A percentile compares a stretch with the other conserved stretches of the same genome.
These are phyloP conservation scores for Perdita meconis DNA, from an alignment of 2,888 invertebrate species.

Conservation along the genomic window DNA sequence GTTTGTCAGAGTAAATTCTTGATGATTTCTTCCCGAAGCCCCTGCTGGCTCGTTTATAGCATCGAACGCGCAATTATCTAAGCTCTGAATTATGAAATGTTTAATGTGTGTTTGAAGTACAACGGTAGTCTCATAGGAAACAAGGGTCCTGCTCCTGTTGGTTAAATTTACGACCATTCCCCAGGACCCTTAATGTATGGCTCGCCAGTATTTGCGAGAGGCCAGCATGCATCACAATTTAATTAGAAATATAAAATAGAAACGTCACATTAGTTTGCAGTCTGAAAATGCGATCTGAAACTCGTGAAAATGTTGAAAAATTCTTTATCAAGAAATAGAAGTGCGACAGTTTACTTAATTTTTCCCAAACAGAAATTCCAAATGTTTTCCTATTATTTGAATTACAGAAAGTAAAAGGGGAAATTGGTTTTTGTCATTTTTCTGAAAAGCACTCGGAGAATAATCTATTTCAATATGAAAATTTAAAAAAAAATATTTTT, in stretches of 20 bases:
- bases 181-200: constrained; percentile 31
- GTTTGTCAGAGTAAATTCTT: no score
- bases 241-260: constrained; percentile 22
- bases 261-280: background rate
- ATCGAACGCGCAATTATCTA: constrained; percentile 29
- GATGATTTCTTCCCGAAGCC: background rate
- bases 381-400: no score
- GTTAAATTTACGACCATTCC: constrained; percentile 33
- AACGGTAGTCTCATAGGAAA: constrained; percentile 27
- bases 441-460: no score
- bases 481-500: no score
- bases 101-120: constrained; percentile 41
- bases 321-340: no score
- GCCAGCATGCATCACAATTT: constrained; percentile 14
- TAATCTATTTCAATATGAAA: no score
- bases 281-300: background rate
- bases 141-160: constrained; percentile 29
- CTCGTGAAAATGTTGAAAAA: background rate
- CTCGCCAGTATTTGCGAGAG: constrained; percentile 12
- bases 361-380: no score
- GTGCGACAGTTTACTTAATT: no score
- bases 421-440: no score
- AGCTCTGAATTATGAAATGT: constrained; percentile 41
- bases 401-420: no score
- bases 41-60: background rate